phyloP scores from a whole-genome alignment of 2,797 vertebrate species.

The Mormyrops boulengeri region DNA sequence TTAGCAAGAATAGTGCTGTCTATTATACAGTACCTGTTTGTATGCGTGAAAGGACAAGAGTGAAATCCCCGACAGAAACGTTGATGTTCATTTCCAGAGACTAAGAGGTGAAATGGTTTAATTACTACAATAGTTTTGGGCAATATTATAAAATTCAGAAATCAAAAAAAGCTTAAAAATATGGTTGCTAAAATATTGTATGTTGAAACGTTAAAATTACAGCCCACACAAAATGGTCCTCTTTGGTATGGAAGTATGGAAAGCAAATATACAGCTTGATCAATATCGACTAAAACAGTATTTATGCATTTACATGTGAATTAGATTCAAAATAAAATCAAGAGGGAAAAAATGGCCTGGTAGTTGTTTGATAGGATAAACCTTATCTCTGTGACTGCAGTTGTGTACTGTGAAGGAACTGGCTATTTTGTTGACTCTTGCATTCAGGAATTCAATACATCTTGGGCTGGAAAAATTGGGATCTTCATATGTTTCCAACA shows the following conservation, averaged over 20 bases:
- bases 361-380: slow-evolving; percentile 55
- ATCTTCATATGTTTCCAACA: slow-evolving; percentile 2
- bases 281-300: neutral
- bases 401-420: slow-evolving; percentile 55
- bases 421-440: slow-evolving; percentile 40
- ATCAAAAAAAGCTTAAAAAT: neutral
- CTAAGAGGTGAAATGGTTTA: neutral
- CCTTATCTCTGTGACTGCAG: slow-evolving; percentile 65
- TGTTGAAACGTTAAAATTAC: neutral
- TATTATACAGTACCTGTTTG: neutral
- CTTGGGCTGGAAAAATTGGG: neutral
- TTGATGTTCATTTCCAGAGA: neutral
- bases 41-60: neutral
- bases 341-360: slow-evolving; percentile 34
- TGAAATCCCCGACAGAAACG: neutral
- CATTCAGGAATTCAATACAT: slow-evolving; percentile 1
- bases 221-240: neutral
- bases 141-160: neutral
- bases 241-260: neutral
- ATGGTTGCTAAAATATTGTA: neutral
- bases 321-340: slow-evolving; percentile 35
- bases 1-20: neutral
- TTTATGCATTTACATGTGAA: neutral
- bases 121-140: neutral
- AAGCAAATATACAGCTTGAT: neutral